A percentile compares a stretch with the other conserved stretches of the same genome.
These are phyloP conservation scores for Misgurnus anguillicaudatus DNA, from an alignment of 2,113 vertebrate species.

Conservation along the genomic window DNA sequence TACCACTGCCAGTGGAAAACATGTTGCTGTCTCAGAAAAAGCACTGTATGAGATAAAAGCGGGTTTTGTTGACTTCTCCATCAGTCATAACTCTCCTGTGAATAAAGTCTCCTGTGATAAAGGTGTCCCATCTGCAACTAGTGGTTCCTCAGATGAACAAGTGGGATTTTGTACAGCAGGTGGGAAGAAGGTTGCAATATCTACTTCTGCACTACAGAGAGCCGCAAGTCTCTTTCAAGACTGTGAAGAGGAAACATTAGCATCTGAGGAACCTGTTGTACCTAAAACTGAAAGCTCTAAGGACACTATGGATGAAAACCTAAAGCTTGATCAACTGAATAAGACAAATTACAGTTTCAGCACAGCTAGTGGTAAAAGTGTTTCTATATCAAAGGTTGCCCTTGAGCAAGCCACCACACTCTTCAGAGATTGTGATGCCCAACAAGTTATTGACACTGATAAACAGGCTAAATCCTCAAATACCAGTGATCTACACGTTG, in stretches of 20 bases:
- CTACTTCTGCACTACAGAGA: conserved; percentile 53
- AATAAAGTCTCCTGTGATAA: neutral
- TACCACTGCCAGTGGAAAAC: conserved; percentile 79
- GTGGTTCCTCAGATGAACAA: neutral
- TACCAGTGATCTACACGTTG: neutral
- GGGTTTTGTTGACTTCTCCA: conserved; percentile 61
- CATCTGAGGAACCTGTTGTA: neutral
- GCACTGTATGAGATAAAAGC: conserved; percentile 75
- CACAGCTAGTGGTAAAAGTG: conserved; percentile 77
- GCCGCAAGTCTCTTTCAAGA: conserved; percentile 73
- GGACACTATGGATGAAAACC: neutral
- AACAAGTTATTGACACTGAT: neutral
- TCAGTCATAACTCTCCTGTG: neutral
- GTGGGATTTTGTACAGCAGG: conserved; percentile 54
- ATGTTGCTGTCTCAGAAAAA: conserved; percentile 70
- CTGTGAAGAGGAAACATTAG: conserved; percentile 53
- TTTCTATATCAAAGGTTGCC: conserved; percentile 70
- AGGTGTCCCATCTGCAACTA: neutral
- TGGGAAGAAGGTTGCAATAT: conserved; percentile 58
- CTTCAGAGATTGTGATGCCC: conserved; percentile 67
- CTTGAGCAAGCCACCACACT: conserved; percentile 70
- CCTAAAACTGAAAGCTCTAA: neutral
- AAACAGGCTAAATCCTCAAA: neutral
- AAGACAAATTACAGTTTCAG: conserved; percentile 69
- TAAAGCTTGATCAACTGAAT: conserved; percentile 1